phyloP scores from a whole-genome alignment of 2,113 vertebrate genomes.

The Hippocampus mohnikei region DNA sequence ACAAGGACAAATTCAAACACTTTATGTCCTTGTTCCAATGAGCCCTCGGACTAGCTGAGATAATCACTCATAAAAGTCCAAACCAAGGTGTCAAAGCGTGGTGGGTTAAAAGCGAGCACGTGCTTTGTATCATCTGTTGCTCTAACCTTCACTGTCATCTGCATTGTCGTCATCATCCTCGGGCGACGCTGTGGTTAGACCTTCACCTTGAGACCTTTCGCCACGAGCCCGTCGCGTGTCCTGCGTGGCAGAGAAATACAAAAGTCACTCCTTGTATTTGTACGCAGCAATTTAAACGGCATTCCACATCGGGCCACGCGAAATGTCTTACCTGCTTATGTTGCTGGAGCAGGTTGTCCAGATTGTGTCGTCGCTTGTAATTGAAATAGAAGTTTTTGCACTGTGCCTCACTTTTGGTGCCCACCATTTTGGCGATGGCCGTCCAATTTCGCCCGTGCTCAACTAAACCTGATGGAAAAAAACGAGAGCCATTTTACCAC shows the following conservation, averaged over 20 bases:
- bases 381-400: slow-evolving; percentile 99
- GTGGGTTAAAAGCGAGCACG: not conserved
- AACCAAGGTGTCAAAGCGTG: slow-evolving; percentile 4
- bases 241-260: slow-evolving; percentile 46
- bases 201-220: slow-evolving; percentile 90
- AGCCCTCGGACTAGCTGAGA: not conserved
- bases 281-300: not conserved
- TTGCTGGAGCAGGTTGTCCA: slow-evolving; percentile 94
- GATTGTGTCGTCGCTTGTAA: slow-evolving; percentile 94
- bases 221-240: slow-evolving; percentile 82
- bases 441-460: slow-evolving; percentile 97
- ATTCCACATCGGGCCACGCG: not conserved
- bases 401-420: slow-evolving; percentile 95
- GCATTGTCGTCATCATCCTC: slow-evolving; percentile 94
- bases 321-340: slow-evolving; percentile 83
- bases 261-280: not conserved
- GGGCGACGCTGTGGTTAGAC: slow-evolving; percentile 86
- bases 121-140: slow-evolving; percentile 19
- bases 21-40: not conserved
- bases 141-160: slow-evolving; percentile 94
- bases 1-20: not conserved
- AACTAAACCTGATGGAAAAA: slow-evolving; percentile 79
- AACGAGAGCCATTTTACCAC: slow-evolving; percentile 4
- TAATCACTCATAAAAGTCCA: slow-evolving; percentile 10
- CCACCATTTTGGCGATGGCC: slow-evolving; percentile 98